Evolutionary conservation across 2,113 vertebrate genomes (phyloP).

Genomic region (Equus quagga): DNA sequence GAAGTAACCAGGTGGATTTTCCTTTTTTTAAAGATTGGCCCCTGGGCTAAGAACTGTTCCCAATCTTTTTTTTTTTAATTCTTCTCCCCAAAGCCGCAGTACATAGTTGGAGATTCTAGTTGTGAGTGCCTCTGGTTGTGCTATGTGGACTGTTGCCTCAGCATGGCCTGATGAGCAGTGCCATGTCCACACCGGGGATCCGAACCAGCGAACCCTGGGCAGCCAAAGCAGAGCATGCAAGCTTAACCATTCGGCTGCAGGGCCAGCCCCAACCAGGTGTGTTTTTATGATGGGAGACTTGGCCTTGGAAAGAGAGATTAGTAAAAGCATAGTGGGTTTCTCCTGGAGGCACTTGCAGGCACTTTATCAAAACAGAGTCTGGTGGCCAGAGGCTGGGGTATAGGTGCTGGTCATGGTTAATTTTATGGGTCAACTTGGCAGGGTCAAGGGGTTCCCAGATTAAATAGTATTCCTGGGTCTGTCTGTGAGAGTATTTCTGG

Average conservation of each 20-base stretch:
- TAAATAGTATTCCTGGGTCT: background rate
- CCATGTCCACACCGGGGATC: too few relatives aligned
- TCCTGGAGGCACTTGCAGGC: background rate
- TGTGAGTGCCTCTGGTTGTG: too few relatives aligned
- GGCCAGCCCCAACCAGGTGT: background rate
- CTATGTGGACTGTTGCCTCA: too few relatives aligned
- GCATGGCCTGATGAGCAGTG: too few relatives aligned
- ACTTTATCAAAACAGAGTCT: background rate
- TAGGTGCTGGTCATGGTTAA: background rate
- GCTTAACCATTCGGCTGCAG: too few relatives aligned
- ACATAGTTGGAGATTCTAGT: too few relatives aligned
- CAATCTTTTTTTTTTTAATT: too few relatives aligned
- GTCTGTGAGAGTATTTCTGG: background rate
- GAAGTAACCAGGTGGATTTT: background rate
- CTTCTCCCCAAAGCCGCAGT: too few relatives aligned
- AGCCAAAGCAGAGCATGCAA: too few relatives aligned
- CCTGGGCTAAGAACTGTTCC: too few relatives aligned
- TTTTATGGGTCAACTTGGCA: background rate
- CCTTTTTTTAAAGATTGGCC: too few relatives aligned
- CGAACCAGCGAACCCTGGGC: too few relatives aligned
- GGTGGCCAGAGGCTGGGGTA: background rate
- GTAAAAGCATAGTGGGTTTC: background rate
- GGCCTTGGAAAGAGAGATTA: background rate
- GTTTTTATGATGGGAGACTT: background rate
- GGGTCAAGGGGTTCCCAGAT: background rate